Conservation (phyloP, 2,888 invertebrate genomes). For the Drosophila trichaetosa region DNA sequence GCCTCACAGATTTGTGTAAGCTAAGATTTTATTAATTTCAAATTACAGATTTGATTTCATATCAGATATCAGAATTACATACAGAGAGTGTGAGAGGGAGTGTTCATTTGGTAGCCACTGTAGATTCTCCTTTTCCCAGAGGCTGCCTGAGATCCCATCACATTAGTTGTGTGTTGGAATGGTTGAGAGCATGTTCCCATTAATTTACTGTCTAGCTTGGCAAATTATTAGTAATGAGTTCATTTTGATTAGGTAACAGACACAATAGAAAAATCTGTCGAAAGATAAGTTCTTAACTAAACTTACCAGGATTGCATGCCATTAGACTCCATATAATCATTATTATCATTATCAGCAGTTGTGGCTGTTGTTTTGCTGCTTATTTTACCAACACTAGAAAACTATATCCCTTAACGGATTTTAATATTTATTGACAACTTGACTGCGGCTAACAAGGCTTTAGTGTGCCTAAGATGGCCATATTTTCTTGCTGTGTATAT, state of each 20-base stretch:
- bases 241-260: not conserved
- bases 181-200: not conserved
- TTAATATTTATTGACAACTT: not conserved
- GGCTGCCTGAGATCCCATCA: not conserved
- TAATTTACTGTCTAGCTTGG: not conserved
- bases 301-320: not conserved
- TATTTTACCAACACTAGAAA: not conserved
- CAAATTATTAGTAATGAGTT: not conserved
- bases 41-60: not conserved
- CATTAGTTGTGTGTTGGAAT: not conserved
- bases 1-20: not conserved
- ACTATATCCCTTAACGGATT: fast-evolving
- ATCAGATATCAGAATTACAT: not conserved
- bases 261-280: fast-evolving
- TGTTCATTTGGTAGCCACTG: not conserved
- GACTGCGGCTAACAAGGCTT: not conserved
- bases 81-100: not conserved
- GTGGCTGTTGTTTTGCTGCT: not conserved
- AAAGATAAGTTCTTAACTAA: not conserved
- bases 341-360: not conserved
- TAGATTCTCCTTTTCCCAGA: not conserved
- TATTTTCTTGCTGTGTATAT: not conserved
- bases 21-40: not conserved
- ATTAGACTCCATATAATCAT: not conserved
- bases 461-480: not conserved